A percentile compares a stretch with the other conserved stretches of the same genome.
These are phyloP conservation scores for Orius insidiosus DNA, from an alignment of 1,140 invertebrate genomes.

Conservation along the genomic window DNA sequence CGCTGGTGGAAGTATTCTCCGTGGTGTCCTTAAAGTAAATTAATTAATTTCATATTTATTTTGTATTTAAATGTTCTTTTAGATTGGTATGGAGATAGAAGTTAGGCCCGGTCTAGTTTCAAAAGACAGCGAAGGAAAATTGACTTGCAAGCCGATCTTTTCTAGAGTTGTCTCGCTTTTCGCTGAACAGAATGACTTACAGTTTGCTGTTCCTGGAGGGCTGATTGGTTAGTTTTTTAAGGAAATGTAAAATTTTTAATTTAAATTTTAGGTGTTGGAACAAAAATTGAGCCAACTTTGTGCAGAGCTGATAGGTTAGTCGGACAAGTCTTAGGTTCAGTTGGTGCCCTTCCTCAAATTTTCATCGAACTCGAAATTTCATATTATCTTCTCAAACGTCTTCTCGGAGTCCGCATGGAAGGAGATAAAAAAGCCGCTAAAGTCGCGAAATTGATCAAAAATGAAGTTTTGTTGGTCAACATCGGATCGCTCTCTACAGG, in stretches of 20 bases:
- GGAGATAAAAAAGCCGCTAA: constrained; percentile 98
- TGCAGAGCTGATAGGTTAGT: constrained; percentile 96
- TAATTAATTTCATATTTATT: not conserved
- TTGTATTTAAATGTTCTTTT: not conserved
- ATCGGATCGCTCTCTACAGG: constrained; percentile 98
- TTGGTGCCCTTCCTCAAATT: constrained; percentile 89
- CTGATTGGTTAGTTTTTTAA: constrained; percentile 57
- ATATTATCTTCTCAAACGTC: constrained; percentile 86
- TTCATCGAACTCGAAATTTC: constrained; percentile 97
- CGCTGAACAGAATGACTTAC: constrained; percentile 96
- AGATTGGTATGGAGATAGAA: constrained; percentile 77
- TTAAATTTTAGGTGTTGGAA: constrained; percentile 66
- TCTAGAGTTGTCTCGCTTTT: constrained; percentile 95
- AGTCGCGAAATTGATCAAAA: constrained; percentile 72
- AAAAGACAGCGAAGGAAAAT: constrained; percentile 87
- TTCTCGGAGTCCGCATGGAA: constrained; percentile 94
- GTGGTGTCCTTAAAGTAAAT: constrained; percentile 79
- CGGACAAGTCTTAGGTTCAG: constrained; percentile 94
- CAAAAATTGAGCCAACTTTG: constrained; percentile 95
- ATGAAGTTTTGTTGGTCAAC: constrained; percentile 90
- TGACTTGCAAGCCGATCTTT: constrained; percentile 91
- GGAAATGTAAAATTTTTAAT: constrained; percentile 1
- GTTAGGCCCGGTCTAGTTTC: constrained; percentile 90
- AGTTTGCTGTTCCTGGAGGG: constrained; percentile 97
- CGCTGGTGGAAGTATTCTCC: constrained; percentile 92